These are phyloP conservation scores for Melolontha melolontha DNA, from an alignment of 2,888 invertebrate genomes.

Conservation along the genomic window DNA sequence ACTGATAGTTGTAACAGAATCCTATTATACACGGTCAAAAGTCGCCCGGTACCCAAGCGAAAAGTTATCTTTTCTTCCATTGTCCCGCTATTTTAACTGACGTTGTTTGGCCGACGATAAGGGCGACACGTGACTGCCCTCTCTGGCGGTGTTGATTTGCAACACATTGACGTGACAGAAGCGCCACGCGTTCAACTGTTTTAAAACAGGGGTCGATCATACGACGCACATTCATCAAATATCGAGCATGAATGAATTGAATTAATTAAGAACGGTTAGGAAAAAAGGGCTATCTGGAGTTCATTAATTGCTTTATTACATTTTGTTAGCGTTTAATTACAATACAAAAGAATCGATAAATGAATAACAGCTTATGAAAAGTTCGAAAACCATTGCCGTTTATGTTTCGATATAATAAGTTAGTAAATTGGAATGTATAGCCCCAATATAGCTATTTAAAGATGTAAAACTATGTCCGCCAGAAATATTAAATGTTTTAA, in stretches of 20 bases:
- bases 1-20: slow-evolving; percentile 28
- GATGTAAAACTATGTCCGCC: too few relatives aligned
- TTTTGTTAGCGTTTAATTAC: neutral
- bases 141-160: slow-evolving; percentile 55
- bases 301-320: slow-evolving; percentile 2
- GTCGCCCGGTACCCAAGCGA: slow-evolving; percentile 5
- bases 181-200: slow-evolving; percentile 54
- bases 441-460: too few relatives aligned
- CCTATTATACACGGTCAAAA: slow-evolving; percentile 24
- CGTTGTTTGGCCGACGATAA: slow-evolving; percentile 55
- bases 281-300: neutral
- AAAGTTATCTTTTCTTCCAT: slow-evolving; percentile 47
- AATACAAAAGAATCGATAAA: too few relatives aligned
- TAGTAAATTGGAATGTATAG: too few relatives aligned
- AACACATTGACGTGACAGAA: slow-evolving; percentile 59
- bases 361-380: too few relatives aligned
- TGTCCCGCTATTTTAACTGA: slow-evolving; percentile 50
- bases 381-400: too few relatives aligned
- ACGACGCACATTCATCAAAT: slow-evolving; percentile 27
- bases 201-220: slow-evolving; percentile 12
- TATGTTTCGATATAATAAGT: too few relatives aligned
- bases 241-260: slow-evolving; percentile 18
- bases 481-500: too few relatives aligned
- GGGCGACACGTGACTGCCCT: slow-evolving; percentile 54
- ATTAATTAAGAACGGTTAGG: slow-evolving; percentile 8